Evolutionary conservation across 2,113 vertebrate genomes (phyloP), one percentile per base, ranked within the genome.

Genomic region (Entosphenus tridentatus): DNA sequence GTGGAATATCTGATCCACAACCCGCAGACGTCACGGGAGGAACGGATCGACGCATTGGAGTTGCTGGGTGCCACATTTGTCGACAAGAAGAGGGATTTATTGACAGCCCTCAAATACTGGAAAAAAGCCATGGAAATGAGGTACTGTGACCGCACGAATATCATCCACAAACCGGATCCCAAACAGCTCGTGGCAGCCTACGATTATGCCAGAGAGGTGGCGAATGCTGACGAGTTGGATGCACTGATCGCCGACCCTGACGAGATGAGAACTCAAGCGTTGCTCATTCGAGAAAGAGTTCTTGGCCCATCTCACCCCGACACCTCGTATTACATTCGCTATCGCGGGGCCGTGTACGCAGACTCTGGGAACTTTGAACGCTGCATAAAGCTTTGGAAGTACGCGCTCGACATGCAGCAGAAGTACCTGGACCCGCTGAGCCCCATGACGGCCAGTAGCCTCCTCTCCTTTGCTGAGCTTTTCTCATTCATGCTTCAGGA

Each of bases 401-500:
- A 95, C 0, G 89, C 89, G 2, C 77, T 96, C 71, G 89, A 96
- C 74, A 95, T 96, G 89, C 90, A 96, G 73, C 90, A 93, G 74
- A 87, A 76, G 78, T 86, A 87, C 79, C 76, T 96, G 76, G 89
- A 95, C 76, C 89, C 90, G 0, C 82, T 96, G 72, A 96, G 90
- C 76, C 89, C 90, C 59, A 89, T 96, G 88, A 96, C 90, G 0
- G 88, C 90, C 68, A 89, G 88, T 75, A 96, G 89, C 70, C 90
- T 96, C 79, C 81, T 96, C 56, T 95, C 89, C 10, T 96, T 95
- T 3, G 90, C 90, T 0, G 90, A 96, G 75, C 87, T 96, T 57
- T 96, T 95, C 76, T 93, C 89, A 2, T 96, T 91, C 0, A 87
- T 95, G 18, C 85, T 96, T 2, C 89, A 96, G 77, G 88, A 95